phyloP scores from a whole-genome alignment of 2,797 vertebrate genomes.

The Poeciliopsis turneri region DNA sequence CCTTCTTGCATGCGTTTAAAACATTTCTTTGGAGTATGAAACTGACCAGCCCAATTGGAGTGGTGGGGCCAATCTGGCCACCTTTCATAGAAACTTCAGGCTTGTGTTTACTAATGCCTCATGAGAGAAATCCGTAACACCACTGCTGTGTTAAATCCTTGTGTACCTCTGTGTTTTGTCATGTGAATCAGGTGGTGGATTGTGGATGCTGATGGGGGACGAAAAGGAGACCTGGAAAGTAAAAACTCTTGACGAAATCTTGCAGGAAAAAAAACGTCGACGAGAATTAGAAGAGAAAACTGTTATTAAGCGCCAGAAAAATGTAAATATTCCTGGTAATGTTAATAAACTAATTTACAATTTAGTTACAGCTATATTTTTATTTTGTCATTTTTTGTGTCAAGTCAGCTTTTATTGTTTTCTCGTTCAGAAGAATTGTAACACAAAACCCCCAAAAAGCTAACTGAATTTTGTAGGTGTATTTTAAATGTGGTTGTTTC shows the following conservation, averaged over 20 bases:
- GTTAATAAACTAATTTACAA: not conserved
- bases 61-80: not conserved
- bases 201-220: slow-evolving; percentile 96
- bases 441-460: not conserved
- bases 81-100: not conserved
- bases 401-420: not conserved
- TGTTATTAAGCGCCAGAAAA: slow-evolving; percentile 90
- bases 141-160: not conserved
- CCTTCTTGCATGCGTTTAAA: not conserved
- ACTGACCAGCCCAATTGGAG: not conserved
- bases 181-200: slow-evolving; percentile 71
- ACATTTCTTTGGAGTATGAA: not conserved
- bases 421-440: not conserved
- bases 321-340: slow-evolving; percentile 69
- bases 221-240: slow-evolving; percentile 99
- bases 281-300: slow-evolving; percentile 94
- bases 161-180: slow-evolving; percentile 25
- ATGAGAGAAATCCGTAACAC: not conserved
- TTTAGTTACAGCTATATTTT: not conserved
- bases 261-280: slow-evolving; percentile 96
- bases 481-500: not conserved
- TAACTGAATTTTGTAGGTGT: not conserved
- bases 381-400: not conserved
- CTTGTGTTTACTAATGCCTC: not conserved
- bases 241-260: slow-evolving; percentile 99